phyloP scores from a whole-genome alignment of 1,140 invertebrate genomes.

The Drosophila kepulauana region DNA sequence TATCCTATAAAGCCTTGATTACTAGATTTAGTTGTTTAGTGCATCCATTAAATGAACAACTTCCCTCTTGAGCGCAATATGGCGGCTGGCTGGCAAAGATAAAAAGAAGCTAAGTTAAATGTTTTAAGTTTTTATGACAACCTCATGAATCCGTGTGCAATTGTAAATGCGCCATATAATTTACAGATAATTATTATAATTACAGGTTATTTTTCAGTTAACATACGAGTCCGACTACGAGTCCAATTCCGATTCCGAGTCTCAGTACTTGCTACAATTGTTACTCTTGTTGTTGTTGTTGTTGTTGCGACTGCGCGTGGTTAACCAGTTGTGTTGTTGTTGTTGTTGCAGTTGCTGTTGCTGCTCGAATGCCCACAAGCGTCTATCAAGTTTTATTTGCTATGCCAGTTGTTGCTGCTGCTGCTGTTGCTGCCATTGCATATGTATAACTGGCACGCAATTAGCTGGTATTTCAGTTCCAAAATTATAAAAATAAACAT shows the following conservation, averaged over 20 bases:
- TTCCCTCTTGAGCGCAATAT: constrained; percentile 21
- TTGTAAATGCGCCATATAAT: constrained; percentile 81
- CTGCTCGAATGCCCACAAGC: constrained; percentile 53
- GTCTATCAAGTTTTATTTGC: constrained; percentile 44
- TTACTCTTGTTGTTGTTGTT: constrained; percentile 35
- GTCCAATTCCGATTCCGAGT: not conserved
- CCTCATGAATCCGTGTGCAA: constrained; percentile 78
- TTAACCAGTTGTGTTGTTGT: constrained; percentile 4
- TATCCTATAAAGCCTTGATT: not conserved
- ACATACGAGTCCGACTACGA: constrained; percentile 48
- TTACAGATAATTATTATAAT: constrained; percentile 84
- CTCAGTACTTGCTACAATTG: constrained; percentile 21
- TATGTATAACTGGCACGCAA: constrained; percentile 50
- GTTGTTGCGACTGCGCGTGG: constrained; percentile 31
- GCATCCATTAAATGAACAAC: constrained; percentile 39
- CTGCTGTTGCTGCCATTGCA: constrained; percentile 39
- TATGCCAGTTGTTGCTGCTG: constrained; percentile 14
- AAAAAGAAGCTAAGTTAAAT: constrained; percentile 61
- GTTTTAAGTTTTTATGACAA: constrained; percentile 75
- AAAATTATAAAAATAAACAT: constrained; percentile 68
- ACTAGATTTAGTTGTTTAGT: constrained; percentile 28
- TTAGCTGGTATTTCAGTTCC: constrained; percentile 58
- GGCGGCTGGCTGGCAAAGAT: constrained; percentile 47
- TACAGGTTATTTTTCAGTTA: constrained; percentile 81
- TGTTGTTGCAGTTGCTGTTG: constrained; percentile 13